A percentile compares a stretch with the other conserved stretches of the same genome.
These are phyloP conservation scores for Oncorhynchus masou DNA, from an alignment of 2,113 vertebrate genomes.

Conservation along the genomic window DNA sequence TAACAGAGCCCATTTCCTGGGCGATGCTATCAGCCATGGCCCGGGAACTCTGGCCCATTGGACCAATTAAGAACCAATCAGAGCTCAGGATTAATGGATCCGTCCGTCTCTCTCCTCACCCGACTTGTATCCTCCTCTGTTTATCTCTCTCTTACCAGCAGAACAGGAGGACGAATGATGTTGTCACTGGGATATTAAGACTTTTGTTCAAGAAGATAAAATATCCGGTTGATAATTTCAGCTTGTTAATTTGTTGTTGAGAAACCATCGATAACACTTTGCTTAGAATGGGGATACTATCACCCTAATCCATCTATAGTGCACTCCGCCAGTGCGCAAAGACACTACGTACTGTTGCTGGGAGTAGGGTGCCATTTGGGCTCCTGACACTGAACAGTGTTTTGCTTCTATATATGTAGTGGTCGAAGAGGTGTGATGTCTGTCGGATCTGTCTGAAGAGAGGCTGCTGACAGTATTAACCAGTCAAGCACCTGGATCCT, in stretches of 20 bases:
- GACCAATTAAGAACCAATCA: constrained; percentile 30
- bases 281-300: neutral
- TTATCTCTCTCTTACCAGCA: neutral
- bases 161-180: neutral
- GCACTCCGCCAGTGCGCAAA: too few relatives aligned
- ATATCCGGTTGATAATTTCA: neutral
- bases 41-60: constrained; percentile 15
- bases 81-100: constrained; percentile 19
- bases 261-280: neutral
- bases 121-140: neutral
- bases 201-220: neutral
- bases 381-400: constrained; percentile 13
- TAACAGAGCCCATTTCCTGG: constrained; percentile 21
- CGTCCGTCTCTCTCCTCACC: neutral
- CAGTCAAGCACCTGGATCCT: constrained; percentile 37
- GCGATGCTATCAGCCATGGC: constrained; percentile 21
- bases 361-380: neutral
- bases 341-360: neutral
- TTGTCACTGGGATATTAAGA: neutral
- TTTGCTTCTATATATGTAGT: constrained; percentile 29
- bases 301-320: too few relatives aligned
- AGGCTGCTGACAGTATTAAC: constrained; percentile 9
- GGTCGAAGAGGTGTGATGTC: constrained; percentile 6
- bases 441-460: neutral
- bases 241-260: neutral